phyloP scores from a whole-genome alignment of 2,113 vertebrate genomes.

The Scomber colias region DNA sequence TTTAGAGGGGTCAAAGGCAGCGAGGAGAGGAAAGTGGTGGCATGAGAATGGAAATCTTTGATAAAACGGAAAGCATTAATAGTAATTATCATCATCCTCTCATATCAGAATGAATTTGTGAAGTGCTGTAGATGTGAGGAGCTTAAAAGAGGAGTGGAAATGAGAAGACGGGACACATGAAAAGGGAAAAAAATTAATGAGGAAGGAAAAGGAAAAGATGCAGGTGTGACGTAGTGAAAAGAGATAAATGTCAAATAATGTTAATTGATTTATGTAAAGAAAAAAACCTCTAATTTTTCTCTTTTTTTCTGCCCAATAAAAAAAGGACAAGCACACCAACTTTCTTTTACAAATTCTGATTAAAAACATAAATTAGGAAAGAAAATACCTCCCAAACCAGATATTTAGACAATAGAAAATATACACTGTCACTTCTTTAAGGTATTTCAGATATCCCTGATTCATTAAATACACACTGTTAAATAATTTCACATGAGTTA shows the following conservation, averaged over 20 bases:
- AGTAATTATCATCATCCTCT: conserved; percentile 3
- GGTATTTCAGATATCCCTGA: neutral
- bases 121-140: too few relatives aligned
- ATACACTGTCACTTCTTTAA: neutral
- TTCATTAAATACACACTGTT: neutral
- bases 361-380: too few relatives aligned
- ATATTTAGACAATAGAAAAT: too few relatives aligned
- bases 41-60: neutral
- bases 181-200: neutral
- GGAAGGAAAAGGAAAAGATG: neutral
- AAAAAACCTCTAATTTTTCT: too few relatives aligned
- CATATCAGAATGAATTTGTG: neutral
- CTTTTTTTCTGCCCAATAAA: too few relatives aligned
- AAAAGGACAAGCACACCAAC: too few relatives aligned
- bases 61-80: neutral
- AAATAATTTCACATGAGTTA: neutral
- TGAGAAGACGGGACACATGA: neutral
- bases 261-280: neutral
- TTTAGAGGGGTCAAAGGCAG: conserved; percentile 2
- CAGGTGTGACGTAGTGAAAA: neutral
- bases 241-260: neutral
- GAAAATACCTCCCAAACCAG: too few relatives aligned
- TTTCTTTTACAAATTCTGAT: too few relatives aligned
- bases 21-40: neutral
- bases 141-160: neutral